Conservation (phyloP, 2,888 invertebrate species). For the Parelbella ahira region DNA sequence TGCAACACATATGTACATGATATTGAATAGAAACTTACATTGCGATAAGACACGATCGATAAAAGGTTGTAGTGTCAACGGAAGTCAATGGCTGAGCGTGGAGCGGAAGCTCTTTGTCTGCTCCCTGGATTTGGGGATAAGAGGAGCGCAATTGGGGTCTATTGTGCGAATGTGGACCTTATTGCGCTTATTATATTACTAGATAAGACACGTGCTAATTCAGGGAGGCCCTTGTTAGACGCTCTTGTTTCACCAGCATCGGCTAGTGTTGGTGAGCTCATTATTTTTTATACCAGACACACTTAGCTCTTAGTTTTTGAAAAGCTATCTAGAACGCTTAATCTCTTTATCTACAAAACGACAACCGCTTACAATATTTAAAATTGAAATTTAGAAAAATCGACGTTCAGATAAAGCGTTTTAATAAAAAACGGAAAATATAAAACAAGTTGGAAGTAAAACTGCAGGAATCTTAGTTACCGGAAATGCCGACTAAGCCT, state of each 20-base stretch:
- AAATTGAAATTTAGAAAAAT: too few species aligned
- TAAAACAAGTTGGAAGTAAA: constrained; percentile 11
- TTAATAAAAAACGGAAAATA: too few species aligned
- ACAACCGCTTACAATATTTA: too few species aligned
- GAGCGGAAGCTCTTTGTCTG: constrained; percentile 61
- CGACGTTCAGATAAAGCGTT: too few species aligned
- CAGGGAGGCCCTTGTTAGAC: constrained; percentile 14
- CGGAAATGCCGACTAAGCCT: constrained; percentile 26
- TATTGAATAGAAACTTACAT: too few species aligned
- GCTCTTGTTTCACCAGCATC: constrained; percentile 9
- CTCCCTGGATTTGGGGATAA: constrained; percentile 38
- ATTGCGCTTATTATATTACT: constrained; percentile 23
- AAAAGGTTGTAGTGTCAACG: constrained; percentile 36
- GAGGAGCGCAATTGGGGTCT: constrained; percentile 22
- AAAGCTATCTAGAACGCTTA: too few species aligned
- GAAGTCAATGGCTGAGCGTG: constrained; percentile 41
- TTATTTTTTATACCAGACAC: constrained; percentile 11
- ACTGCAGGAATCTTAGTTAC: constrained; percentile 16
- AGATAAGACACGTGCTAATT: constrained; percentile 21
- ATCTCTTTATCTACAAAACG: too few species aligned
- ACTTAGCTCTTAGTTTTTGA: neutral
- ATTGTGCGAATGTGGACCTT: constrained; percentile 21
- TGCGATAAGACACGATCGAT: constrained; percentile 24
- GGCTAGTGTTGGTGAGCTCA: constrained; percentile 4
- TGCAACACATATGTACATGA: too few species aligned